A percentile compares a stretch with the other conserved stretches of the same genome.
Evolutionary conservation across 2,888 invertebrate genomes (phyloP).

Genomic region (Spialia ferax): DNA sequence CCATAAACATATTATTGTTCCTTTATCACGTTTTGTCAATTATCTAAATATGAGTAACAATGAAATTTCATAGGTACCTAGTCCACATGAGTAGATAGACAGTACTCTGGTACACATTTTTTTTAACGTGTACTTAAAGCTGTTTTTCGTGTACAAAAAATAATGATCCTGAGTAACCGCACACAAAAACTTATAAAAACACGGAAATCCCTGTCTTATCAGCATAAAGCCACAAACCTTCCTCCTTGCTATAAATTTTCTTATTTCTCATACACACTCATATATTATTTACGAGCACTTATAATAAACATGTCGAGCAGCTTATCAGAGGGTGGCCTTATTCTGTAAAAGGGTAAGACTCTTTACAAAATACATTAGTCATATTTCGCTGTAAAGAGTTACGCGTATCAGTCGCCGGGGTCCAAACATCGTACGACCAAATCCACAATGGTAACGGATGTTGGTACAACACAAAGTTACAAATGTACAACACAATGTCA

Average conservation of each 20-base stretch:
- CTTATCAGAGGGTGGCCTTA: constrained; percentile 8
- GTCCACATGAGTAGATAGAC: no score
- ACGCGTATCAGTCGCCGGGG: constrained; percentile 14
- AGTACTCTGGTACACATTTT: no score
- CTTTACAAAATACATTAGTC: constrained; percentile 27
- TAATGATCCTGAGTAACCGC: no score
- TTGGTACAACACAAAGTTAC: constrained; percentile 11
- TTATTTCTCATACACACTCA: background rate
- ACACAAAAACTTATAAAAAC: no score
- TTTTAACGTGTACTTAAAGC: no score
- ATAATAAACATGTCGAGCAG: constrained; percentile 12
- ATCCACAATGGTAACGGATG: constrained; percentile 21
- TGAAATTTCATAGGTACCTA: no score
- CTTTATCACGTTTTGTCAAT: no score
- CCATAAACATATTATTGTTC: no score
- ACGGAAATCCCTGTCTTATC: background rate
- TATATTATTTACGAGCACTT: constrained; percentile 7
- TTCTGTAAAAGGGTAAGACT: constrained; percentile 11
- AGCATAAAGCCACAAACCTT: background rate
- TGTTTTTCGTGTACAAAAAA: no score
- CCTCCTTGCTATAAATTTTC: background rate
- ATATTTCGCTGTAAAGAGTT: constrained; percentile 18
- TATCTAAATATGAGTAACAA: no score
- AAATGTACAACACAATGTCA: constrained; percentile 11
- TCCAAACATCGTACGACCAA: constrained; percentile 19